These are phyloP conservation scores for Dipodomys ordii DNA, from an alignment of 2,113 vertebrate genomes.

Conservation along the genomic window DNA sequence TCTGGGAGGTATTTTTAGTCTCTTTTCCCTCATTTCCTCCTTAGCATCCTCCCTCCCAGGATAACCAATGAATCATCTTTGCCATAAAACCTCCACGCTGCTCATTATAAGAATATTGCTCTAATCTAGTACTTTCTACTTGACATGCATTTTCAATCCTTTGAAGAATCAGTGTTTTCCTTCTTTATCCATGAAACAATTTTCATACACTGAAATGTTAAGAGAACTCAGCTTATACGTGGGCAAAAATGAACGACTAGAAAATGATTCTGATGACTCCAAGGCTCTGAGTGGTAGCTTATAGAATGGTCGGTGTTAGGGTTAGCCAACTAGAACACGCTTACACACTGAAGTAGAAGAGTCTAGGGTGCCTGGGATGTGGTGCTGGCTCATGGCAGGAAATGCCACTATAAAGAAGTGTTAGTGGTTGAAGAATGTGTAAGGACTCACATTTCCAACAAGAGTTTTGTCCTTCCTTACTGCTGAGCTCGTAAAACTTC, in stretches of 20 bases:
- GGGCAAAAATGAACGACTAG: background rate
- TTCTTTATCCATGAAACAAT: background rate
- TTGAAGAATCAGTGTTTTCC: background rate
- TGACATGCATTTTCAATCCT: background rate
- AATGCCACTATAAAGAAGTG: background rate
- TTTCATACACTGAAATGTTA: background rate
- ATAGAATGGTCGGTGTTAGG: background rate
- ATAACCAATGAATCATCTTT: background rate
- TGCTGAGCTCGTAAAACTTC: background rate
- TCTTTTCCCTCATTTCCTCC: background rate
- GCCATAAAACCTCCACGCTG: background rate
- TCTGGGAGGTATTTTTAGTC: background rate
- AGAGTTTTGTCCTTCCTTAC: accelerated
- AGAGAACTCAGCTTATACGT: background rate
- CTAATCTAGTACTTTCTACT: background rate
- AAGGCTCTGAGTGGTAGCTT: background rate
- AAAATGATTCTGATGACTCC: background rate
- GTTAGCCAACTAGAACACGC: background rate
- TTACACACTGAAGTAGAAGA: background rate
- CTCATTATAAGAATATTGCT: background rate
- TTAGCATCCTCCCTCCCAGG: no score
- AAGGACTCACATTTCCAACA: accelerated
- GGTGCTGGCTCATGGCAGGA: background rate
- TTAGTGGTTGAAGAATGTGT: background rate
- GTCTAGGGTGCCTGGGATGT: background rate